Percentiles rank a stretch among this genome's conserved stretches.
Conservation (phyloP, 2,888 invertebrate species). For the Epiblema foenella region DNA sequence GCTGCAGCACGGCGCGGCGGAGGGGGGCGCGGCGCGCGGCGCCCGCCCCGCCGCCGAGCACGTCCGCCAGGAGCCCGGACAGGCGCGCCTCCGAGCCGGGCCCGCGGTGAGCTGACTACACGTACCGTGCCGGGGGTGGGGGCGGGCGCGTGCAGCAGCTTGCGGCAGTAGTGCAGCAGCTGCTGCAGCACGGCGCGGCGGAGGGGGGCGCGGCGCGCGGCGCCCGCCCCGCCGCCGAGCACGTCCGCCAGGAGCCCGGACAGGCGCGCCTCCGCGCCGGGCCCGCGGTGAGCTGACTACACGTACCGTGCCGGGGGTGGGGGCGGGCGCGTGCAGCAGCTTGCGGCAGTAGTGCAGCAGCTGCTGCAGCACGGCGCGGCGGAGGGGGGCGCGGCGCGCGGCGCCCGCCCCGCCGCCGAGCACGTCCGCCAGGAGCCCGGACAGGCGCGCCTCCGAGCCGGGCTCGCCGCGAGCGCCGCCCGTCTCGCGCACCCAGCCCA, state of each 20-base stretch:
- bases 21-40: no score
- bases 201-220: conserved; percentile 84
- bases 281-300: conserved; percentile 63
- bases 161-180: conserved; percentile 87
- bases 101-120: conserved; percentile 58
- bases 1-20: conserved; percentile 89
- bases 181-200: conserved; percentile 90
- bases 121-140: not conserved
- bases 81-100: conserved; percentile 86
- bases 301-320: no score
- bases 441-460: conserved; percentile 85
- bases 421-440: conserved; percentile 89
- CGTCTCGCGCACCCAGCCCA: conserved; percentile 63
- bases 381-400: conserved; percentile 85
- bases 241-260: conserved; percentile 89
- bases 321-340: conserved; percentile 82
- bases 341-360: conserved; percentile 88
- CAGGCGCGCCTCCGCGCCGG: conserved; percentile 85
- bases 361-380: conserved; percentile 89
- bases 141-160: conserved; percentile 82
- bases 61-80: conserved; percentile 89
- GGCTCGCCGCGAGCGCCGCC: conserved; percentile 74
- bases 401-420: conserved; percentile 84
- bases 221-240: conserved; percentile 84
- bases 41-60: conserved; percentile 81